Evolutionary conservation across 2,888 invertebrate species (phyloP), one percentile per base, ranked within the genome.

Genomic region (Agonopterix arenella): DNA sequence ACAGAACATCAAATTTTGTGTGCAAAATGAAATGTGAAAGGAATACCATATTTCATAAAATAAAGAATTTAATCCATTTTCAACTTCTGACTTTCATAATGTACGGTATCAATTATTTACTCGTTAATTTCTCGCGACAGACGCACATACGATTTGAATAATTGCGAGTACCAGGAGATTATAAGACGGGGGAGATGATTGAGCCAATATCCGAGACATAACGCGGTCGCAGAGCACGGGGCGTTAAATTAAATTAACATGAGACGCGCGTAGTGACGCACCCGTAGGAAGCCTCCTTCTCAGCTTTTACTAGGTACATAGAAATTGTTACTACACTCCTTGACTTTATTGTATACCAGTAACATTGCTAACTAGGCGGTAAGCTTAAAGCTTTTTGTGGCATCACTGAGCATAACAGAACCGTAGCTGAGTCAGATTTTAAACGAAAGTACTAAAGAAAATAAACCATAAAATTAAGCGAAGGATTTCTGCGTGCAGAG

Each of bases 241-340:
- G 40, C 65, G 68, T 66, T 62, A 73, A 80, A 83, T 84, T 78
- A 76, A 80, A 80, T 82, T 81, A 82, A 73, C 81, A 76, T 76
- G 74, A 72, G 68, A 65, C 69, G 62, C 68, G 68, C 65, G 80
- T 75, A 75, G 74, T 71, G 68, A 65, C 69, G 62, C 68, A 67
- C 65, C 61, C 60, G 57, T 61, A 55, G 52, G 54, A 56, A 60
- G 58, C 60, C 57, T 51, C 62, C 53, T 54, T 40, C 28, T 28
- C 28, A 28, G 28, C 28, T 56, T 13, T 2, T 60, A 61, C 55
- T 57, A 62, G 59, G 52, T 70, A 68, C 67, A 75, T 73, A 56
- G 51, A 51, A 54, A 56, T 70, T 65, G 63, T 62, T 57, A 58
- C 62, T 44, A 57, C 60, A 55, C 58, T 62, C 56, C 60, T 57